These are phyloP conservation scores for Phyto melanocephala DNA, from an alignment of 2,888 invertebrate genomes.

Conservation along the genomic window DNA sequence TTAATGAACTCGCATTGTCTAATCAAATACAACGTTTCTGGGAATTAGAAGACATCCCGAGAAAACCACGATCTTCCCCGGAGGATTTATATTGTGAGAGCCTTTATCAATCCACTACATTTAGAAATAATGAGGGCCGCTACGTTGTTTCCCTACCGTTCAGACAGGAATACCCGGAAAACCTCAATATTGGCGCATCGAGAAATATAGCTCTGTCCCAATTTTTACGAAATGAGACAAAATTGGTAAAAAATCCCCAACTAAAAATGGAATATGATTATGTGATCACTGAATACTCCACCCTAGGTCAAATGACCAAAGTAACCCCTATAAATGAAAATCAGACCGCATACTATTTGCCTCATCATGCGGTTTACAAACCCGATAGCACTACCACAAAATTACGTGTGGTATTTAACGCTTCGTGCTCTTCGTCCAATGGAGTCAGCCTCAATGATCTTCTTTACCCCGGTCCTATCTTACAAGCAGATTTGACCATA, in stretches of 20 bases:
- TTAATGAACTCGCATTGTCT: background rate
- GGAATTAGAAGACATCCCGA: background rate
- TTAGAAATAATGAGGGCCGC: background rate
- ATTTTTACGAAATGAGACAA: background rate
- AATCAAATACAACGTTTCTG: background rate
- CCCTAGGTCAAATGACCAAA: background rate
- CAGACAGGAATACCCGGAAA: background rate
- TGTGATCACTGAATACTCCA: background rate
- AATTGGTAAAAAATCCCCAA: background rate
- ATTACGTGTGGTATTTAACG: no score
- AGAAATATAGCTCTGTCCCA: background rate
- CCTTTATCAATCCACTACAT: background rate
- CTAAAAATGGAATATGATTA: background rate
- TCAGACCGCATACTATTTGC: background rate
- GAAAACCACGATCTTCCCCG: background rate
- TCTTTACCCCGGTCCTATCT: no score
- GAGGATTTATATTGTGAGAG: conserved; percentile 4
- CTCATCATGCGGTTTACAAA: background rate
- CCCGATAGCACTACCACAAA: background rate
- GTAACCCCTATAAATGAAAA: background rate
- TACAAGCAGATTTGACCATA: no score
- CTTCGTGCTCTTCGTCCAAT: no score
- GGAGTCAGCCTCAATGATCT: no score
- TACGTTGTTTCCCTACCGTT: conserved; percentile 5
- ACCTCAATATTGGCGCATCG: background rate